Evolutionary conservation across 2,113 vertebrate genomes (phyloP).

Genomic region (Prietella phreatophila): DNA sequence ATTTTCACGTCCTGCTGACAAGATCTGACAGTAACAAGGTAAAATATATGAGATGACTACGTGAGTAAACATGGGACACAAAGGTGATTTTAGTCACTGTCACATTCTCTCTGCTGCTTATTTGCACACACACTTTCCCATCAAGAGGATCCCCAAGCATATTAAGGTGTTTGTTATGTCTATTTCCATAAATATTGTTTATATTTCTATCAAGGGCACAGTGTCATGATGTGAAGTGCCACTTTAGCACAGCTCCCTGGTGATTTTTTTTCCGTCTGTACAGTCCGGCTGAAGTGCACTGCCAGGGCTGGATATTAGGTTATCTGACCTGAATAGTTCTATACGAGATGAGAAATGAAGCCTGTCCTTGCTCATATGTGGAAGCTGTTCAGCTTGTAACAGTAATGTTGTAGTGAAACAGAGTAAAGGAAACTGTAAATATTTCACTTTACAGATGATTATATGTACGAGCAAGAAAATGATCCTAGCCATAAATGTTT

Average conservation of each 20-base stretch:
- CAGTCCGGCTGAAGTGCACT: background rate
- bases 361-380: background rate
- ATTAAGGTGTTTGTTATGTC: conserved; percentile 14
- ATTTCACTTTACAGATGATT: background rate
- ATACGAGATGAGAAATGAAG: background rate
- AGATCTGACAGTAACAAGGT: background rate
- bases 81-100: conserved; percentile 6
- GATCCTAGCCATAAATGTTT: background rate
- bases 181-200: conserved; percentile 19
- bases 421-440: background rate
- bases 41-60: background rate
- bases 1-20: background rate
- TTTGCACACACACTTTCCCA: background rate
- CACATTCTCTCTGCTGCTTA: background rate
- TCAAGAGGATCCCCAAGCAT: conserved; percentile 15
- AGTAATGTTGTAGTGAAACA: background rate
- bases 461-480: background rate
- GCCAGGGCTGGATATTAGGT: background rate
- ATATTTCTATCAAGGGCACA: conserved; percentile 4
- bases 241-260: background rate
- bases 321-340: conserved; percentile 9
- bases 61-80: conserved; percentile 6
- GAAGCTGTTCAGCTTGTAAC: background rate
- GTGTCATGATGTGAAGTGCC: conserved; percentile 1
- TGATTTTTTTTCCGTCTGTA: background rate